Percentiles rank a stretch among this genome's conserved stretches.
These are phyloP conservation scores for Cyprinodon tularosa DNA, from an alignment of 2,113 vertebrate genomes.

Conservation along the genomic window DNA sequence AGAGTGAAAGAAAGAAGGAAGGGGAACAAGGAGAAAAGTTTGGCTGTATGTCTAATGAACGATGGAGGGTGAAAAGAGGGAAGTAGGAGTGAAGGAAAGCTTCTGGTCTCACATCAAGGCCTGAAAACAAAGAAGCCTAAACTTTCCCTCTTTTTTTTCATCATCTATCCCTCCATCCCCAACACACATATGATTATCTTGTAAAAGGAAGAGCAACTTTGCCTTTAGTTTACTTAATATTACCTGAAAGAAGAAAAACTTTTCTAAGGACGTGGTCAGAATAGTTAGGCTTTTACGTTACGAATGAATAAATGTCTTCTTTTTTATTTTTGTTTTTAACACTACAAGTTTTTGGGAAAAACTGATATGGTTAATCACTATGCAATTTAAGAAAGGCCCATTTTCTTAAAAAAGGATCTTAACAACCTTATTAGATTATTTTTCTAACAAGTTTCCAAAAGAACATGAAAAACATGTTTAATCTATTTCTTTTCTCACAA, in stretches of 20 bases:
- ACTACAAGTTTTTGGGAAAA: background rate
- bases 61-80: constrained; percentile 56
- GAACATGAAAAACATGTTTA: background rate
- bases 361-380: background rate
- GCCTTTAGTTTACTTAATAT: constrained; percentile 3
- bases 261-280: background rate
- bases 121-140: constrained; percentile 93
- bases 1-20: constrained; percentile 81
- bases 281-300: background rate
- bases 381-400: no score
- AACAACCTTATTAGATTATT: no score
- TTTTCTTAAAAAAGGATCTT: no score
- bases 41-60: constrained; percentile 83
- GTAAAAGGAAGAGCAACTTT: constrained; percentile 91
- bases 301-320: no score
- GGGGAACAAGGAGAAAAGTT: constrained; percentile 86
- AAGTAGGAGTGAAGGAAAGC: constrained; percentile 76
- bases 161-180: constrained; percentile 74
- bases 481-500: background rate
- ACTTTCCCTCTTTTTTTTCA: constrained; percentile 81
- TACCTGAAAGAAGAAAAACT: background rate
- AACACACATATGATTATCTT: constrained; percentile 89
- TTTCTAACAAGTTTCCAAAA: no score
- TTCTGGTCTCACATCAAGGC: constrained; percentile 99
- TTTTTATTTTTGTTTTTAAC: background rate